phyloP scores from a whole-genome alignment of 2,888 invertebrate species.

The Galerucella pusilla region DNA sequence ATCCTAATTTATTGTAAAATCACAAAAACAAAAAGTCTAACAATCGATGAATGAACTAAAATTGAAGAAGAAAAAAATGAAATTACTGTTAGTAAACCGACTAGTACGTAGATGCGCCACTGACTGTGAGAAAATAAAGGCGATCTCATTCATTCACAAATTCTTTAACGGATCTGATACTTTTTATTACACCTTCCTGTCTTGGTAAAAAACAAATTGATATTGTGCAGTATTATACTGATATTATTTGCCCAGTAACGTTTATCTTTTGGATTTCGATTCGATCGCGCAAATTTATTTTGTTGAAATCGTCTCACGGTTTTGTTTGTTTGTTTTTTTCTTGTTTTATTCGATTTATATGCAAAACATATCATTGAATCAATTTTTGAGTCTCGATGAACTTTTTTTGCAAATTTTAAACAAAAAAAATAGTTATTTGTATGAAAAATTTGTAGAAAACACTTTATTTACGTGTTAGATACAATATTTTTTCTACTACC shows the following conservation, averaged over 20 bases:
- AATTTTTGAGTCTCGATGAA: not conserved
- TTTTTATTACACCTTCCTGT: constrained; percentile 45
- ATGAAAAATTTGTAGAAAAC: too few relatives aligned
- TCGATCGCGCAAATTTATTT: constrained; percentile 4
- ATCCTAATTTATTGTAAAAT: too few relatives aligned
- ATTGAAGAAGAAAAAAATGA: not conserved
- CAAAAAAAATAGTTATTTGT: too few relatives aligned
- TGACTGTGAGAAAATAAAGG: constrained; percentile 30
- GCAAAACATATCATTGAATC: not conserved
- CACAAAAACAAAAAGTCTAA: too few relatives aligned
- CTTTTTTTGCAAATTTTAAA: too few relatives aligned
- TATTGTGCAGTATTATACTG: constrained; percentile 33
- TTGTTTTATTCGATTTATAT: not conserved
- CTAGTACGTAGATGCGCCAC: constrained; percentile 21
- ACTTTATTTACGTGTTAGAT: too few relatives aligned
- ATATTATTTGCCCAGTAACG: constrained; percentile 24
- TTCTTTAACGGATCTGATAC: constrained; percentile 46
- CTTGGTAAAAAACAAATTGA: constrained; percentile 44
- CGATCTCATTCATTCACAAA: constrained; percentile 47
- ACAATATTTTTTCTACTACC: too few relatives aligned
- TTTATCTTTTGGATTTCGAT: constrained; percentile 13
- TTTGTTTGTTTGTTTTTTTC: not conserved
- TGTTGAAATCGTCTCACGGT: constrained; percentile 14
- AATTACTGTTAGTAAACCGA: not conserved
- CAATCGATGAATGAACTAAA: too few relatives aligned